Percentiles rank a stretch among this genome's conserved stretches.
phyloP scores from a whole-genome alignment of 2,888 invertebrate species.

The Zootermopsis nevadensis region DNA sequence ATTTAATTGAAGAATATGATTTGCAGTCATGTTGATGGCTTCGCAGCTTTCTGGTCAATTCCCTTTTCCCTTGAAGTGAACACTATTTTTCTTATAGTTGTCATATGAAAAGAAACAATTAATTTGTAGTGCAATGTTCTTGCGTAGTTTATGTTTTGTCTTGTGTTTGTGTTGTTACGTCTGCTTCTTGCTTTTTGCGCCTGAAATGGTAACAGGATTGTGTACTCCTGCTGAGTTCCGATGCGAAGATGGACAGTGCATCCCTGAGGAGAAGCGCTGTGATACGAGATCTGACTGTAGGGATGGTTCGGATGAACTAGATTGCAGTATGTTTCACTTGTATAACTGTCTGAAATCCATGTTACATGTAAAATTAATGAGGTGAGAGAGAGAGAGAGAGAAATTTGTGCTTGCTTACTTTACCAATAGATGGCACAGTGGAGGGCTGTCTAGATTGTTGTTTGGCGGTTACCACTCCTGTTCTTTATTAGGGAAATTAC shows the following conservation, averaged over 20 bases:
- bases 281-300: conserved; percentile 79
- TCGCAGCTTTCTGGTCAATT: no score
- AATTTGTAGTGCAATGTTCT: no score
- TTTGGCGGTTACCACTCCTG: not conserved
- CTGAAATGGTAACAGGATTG: conserved; percentile 32
- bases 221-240: conserved; percentile 48
- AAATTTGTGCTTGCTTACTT: not conserved
- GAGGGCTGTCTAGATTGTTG: not conserved
- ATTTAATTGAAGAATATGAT: no score
- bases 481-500: no score
- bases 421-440: not conserved
- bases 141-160: not conserved
- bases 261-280: conserved; percentile 64
- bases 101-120: no score
- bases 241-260: conserved; percentile 57
- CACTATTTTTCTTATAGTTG: no score
- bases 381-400: not conserved
- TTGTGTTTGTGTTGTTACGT: conserved; percentile 12
- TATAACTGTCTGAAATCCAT: no score
- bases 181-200: not conserved
- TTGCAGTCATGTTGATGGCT: no score
- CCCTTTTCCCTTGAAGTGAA: no score
- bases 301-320: conserved; percentile 90
- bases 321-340: conserved; percentile 77
- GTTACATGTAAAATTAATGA: no score